Conservation (phyloP, 2,888 invertebrate genomes). For the Kuschelorhynchus macadamiae region DNA sequence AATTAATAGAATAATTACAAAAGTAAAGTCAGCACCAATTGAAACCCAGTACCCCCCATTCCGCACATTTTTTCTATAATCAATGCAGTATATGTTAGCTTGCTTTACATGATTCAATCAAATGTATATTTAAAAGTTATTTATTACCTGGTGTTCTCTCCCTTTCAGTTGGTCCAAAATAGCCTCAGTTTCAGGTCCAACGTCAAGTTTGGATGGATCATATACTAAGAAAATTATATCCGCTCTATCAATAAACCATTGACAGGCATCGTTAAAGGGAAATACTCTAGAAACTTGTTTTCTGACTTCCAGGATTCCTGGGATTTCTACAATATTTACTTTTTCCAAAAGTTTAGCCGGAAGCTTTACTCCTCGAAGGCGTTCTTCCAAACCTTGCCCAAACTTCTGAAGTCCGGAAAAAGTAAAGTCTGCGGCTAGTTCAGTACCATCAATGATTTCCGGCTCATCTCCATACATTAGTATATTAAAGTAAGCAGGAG, state of each 20-base stretch:
- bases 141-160: slow-evolving; percentile 85
- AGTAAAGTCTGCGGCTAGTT: slow-evolving; percentile 94
- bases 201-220: slow-evolving; percentile 95
- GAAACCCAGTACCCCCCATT: too few species aligned
- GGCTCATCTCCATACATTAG: slow-evolving; percentile 90
- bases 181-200: slow-evolving; percentile 94
- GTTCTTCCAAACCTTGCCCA: slow-evolving; percentile 92
- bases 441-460: slow-evolving; percentile 90
- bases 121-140: too few species aligned
- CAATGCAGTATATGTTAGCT: too few species aligned
- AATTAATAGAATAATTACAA: too few species aligned
- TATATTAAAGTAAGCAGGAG: slow-evolving; percentile 93
- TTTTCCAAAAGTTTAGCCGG: slow-evolving; percentile 90
- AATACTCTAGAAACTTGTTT: slow-evolving; percentile 94
- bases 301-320: slow-evolving; percentile 93
- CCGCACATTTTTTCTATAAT: too few species aligned
- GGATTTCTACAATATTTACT: slow-evolving; percentile 96
- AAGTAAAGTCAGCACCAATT: too few species aligned
- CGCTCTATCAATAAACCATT: slow-evolving; percentile 97
- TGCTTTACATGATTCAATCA: too few species aligned
- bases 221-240: slow-evolving; percentile 96
- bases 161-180: slow-evolving; percentile 95
- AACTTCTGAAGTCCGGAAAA: slow-evolving; percentile 95
- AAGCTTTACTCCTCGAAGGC: slow-evolving; percentile 85
- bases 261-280: slow-evolving; percentile 95